A percentile compares a stretch with the other conserved stretches of the same genome.
phyloP scores from a whole-genome alignment of 2,113 vertebrate species.

The Argyrosomus japonicus region DNA sequence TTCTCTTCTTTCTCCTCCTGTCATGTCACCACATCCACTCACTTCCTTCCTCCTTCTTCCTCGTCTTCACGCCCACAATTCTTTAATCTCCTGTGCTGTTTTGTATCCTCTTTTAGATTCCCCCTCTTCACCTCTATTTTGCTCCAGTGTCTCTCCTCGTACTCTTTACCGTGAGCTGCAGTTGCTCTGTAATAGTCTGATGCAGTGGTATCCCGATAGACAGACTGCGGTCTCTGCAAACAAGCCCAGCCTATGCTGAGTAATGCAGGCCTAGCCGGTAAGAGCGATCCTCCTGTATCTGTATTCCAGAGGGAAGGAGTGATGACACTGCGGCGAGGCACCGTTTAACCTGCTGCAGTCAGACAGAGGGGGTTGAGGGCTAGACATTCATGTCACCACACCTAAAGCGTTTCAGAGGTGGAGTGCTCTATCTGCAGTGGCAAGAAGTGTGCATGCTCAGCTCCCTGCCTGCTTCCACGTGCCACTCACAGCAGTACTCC shows the following conservation, averaged over 20 bases:
- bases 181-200: constrained; percentile 26
- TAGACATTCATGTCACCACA: constrained; percentile 38
- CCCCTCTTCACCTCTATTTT: constrained; percentile 56
- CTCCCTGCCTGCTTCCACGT: constrained; percentile 50
- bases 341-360: constrained; percentile 46
- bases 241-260: constrained; percentile 52
- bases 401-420: constrained; percentile 25
- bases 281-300: constrained; percentile 45
- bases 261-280: constrained; percentile 50
- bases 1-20: constrained; percentile 38
- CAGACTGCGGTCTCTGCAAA: constrained; percentile 45
- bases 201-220: constrained; percentile 44
- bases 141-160: constrained; percentile 34
- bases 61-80: constrained; percentile 41
- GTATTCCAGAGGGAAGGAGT: constrained; percentile 57
- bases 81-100: constrained; percentile 35
- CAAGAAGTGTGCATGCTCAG: constrained; percentile 48
- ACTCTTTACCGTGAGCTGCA: constrained; percentile 18
- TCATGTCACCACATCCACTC: constrained; percentile 37
- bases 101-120: constrained; percentile 49
- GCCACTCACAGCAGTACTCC: constrained; percentile 50
- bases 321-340: constrained; percentile 45
- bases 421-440: constrained; percentile 57
- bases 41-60: constrained; percentile 35
- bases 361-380: constrained; percentile 26